Evolutionary conservation across 2,113 vertebrate genomes (phyloP), one percentile per base, ranked within the genome.

Genomic region (Tursiops truncatus): DNA sequence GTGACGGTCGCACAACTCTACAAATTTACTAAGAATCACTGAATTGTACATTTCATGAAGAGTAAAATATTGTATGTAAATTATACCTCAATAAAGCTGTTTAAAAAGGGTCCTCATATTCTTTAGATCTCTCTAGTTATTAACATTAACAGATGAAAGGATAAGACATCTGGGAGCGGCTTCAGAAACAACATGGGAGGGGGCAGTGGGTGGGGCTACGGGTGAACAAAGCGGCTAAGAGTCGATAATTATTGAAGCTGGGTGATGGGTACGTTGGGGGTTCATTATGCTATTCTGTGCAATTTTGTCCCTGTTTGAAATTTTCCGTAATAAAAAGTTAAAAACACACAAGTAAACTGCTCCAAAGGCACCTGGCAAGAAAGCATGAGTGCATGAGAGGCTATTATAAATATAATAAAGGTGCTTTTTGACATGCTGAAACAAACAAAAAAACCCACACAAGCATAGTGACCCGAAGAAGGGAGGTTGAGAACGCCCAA

Each of bases 381-480:
- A 98, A 94, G 95, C 97, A 15, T 89, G 20, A 97, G 94, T 73
- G 70, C 95, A 18, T 60, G n/a, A 97, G 89, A 83, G 76, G 95
- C 56, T 62, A 1, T 94, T 96, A 94, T 65, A 89, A 98, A 96
- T 96, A 88, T 95, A 99, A 98, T 79, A 17, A 98, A 97, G 44
- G 53, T 97, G 97, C 97, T 62, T 98, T 98, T 95, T 58, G 94
- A 97, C 97, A 2, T 31, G 28, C 58, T 68, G 74, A 33, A 77
- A 77, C 47, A 53, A 18, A 67, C 33, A 44, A n/a, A 33, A 5
- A 6, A 6, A 53, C 53, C 53, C 74, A 53, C 41, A 41, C 18
- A 2, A 26, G 38, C 58, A 9, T 0, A 6, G 67, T 18, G 63
- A 71, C 21, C 18, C n/a, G 13, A 26, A 5, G n/a, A 13, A 41